Base-by-base conservation (phyloP, 2,888 invertebrate genomes). In the Timandra comae region DNA sequence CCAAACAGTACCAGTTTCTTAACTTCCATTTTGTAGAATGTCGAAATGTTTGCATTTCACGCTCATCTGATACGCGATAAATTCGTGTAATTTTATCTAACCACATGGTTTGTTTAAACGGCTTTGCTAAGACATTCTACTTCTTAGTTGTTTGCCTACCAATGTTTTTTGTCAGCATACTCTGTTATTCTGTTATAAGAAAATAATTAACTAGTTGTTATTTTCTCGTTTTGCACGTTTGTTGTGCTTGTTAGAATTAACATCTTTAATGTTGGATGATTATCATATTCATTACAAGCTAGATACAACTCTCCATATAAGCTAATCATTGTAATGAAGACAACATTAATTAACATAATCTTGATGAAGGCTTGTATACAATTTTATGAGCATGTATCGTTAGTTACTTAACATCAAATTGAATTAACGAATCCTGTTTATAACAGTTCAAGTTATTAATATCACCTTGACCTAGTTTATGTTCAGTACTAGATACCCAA, bases 401-500 rank as follows among this genome's bases (percentile, higher is more conserved):
- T 21, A 9, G 13, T 20, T 29, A n/a, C 9, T 5, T 10, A 6
- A 24, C 24, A 2, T 9, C 11, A 11, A 24, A 10, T 12, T 7
- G 12, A 26, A 7, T 25, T 20, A 26, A 9, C 26, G 20, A 21
- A 19, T 6, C 20, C 25, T 25, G 26, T 6, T 11, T 24, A 10
- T 24, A 7, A 24, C 9, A n/a, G n/a, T n/a, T n/a, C 24, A 24
- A 11, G 33, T 29, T 24, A 24, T 16, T 16, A 16, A 16, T 16
- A 16, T 24, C 45, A 43, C 70, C 72, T 72, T 73, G 71, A 60
- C 69, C 62, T 38, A 68, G 48, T 62, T 33, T 44, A n/a, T n/a
- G 43, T 57, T 61, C 61, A 52, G 55, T 58, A 38, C 53, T 50
- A 43, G 42, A 38, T 40, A 41, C 36, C 45, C 62, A 64, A 63